A percentile compares a stretch with the other conserved stretches of the same genome.
These are phyloP conservation scores for Napeogenes inachia DNA, from an alignment of 2,888 invertebrate genomes.

Conservation along the genomic window DNA sequence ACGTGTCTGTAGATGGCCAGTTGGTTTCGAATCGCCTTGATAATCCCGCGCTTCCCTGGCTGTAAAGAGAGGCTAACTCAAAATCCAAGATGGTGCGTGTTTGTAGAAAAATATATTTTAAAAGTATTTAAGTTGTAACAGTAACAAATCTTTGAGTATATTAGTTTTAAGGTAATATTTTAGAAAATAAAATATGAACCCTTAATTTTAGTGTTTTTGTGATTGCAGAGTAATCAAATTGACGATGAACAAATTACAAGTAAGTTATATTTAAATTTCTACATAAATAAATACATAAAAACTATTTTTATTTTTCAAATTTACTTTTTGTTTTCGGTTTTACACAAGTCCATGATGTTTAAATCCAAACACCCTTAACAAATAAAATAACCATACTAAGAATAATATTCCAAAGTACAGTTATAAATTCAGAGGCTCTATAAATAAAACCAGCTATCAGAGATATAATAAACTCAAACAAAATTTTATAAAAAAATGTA, in stretches of 20 bases:
- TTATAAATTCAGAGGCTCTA: neutral
- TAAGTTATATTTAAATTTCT: conserved; percentile 47
- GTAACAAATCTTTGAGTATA: neutral
- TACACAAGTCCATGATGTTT: no score
- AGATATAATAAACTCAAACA: conserved; percentile 2
- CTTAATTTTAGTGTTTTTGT: conserved; percentile 29
- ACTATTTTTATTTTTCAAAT: neutral
- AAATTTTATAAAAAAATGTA: neutral
- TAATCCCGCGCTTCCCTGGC: conserved; percentile 37
- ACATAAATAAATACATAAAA: neutral
- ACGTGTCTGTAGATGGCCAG: conserved; percentile 50
- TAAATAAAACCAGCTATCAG: neutral
- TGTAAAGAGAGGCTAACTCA: conserved; percentile 28
- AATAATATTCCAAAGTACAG: neutral
- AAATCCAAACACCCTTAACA: neutral
- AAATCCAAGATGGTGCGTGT: conserved; percentile 55
- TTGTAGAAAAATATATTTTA: conserved; percentile 11
- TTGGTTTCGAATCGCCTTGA: conserved; percentile 53
- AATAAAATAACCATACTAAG: neutral
- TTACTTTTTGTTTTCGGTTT: neutral
- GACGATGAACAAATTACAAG: conserved; percentile 74
- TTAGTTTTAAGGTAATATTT: no score
- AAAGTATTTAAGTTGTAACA: neutral
- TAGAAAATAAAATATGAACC: neutral
- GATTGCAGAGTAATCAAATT: conserved; percentile 56